Evolutionary conservation across 2,888 invertebrate species (phyloP).

Genomic region (Argyresthia albistria): DNA sequence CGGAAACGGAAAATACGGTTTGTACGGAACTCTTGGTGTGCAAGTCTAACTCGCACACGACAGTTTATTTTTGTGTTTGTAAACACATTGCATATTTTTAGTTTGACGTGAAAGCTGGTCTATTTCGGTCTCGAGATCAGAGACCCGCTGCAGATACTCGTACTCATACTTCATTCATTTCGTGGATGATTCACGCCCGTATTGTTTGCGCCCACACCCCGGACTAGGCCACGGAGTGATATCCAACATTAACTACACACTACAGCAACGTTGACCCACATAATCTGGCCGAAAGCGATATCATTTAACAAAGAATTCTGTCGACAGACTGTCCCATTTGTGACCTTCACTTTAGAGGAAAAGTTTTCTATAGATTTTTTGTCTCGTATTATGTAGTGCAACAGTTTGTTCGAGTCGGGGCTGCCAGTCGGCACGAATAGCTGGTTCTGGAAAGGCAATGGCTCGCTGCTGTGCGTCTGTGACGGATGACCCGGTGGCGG

Average conservation of each 20-base stretch:
- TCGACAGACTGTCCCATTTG: neutral
- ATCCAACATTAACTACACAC: slow-evolving; percentile 4
- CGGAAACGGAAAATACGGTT: no score
- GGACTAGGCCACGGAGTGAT: slow-evolving; percentile 4
- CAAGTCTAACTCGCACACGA: no score
- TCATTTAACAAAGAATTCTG: slow-evolving; percentile 12
- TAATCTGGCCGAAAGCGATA: slow-evolving; percentile 27
- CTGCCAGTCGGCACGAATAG: slow-evolving; percentile 27
- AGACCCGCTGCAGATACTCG: slow-evolving; percentile 36
- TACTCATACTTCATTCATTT: slow-evolving; percentile 42
- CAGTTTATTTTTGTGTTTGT: neutral
- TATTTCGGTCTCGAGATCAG: slow-evolving; percentile 50
- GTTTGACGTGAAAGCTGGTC: slow-evolving; percentile 12
- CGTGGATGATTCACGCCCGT: slow-evolving; percentile 42
- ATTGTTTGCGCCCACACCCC: slow-evolving; percentile 47
- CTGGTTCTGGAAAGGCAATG: slow-evolving; percentile 28
- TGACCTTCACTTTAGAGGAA: slow-evolving; percentile 1
- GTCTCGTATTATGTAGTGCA: neutral
- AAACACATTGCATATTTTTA: no score
- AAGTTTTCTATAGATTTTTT: slow-evolving; percentile 3
- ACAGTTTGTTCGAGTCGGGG: neutral
- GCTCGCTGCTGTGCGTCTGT: slow-evolving; percentile 9
- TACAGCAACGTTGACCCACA: slow-evolving; percentile 20
- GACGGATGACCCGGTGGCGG: slow-evolving; percentile 3
- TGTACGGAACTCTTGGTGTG: no score